These are phyloP conservation scores for Crenichthys baileyi DNA, from an alignment of 2,797 vertebrate species.

Conservation along the genomic window DNA sequence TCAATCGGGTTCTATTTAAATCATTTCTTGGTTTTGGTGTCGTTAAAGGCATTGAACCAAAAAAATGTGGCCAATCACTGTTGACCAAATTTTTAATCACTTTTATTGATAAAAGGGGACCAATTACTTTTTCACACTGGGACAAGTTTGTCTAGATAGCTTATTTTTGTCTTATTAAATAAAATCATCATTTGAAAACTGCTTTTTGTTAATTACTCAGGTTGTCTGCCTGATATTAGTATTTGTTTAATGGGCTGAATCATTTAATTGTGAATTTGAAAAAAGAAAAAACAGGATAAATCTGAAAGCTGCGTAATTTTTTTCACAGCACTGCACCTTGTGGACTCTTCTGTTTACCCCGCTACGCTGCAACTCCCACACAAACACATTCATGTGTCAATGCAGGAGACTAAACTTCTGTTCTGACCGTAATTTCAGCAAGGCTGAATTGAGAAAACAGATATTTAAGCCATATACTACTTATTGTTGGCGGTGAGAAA, in stretches of 20 bases:
- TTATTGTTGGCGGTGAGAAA: conserved; percentile 70
- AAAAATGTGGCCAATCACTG: not conserved
- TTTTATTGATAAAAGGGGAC: not conserved
- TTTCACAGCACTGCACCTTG: not conserved
- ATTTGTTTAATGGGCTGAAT: not conserved
- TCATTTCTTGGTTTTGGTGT: not conserved
- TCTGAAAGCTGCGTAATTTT: not conserved
- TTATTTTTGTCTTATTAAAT: not conserved
- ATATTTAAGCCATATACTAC: conserved; percentile 88
- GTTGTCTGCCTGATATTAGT: not conserved
- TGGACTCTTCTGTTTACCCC: conserved; percentile 38
- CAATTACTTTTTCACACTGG: not conserved
- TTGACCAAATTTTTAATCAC: not conserved
- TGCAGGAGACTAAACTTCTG: conserved; percentile 48
- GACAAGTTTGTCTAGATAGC: no score
- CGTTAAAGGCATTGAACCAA: not conserved
- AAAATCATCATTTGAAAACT: not conserved
- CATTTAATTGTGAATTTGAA: conserved; percentile 1
- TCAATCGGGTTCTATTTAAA: no score
- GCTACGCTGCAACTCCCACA: conserved; percentile 36
- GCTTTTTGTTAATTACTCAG: not conserved
- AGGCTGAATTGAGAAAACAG: conserved; percentile 63
- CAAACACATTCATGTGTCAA: conserved; percentile 50
- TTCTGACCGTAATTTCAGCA: conserved; percentile 46
- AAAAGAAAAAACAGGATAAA: not conserved